phyloP scores from a whole-genome alignment of 2,113 vertebrate species.

The Seriola aureovittata region DNA sequence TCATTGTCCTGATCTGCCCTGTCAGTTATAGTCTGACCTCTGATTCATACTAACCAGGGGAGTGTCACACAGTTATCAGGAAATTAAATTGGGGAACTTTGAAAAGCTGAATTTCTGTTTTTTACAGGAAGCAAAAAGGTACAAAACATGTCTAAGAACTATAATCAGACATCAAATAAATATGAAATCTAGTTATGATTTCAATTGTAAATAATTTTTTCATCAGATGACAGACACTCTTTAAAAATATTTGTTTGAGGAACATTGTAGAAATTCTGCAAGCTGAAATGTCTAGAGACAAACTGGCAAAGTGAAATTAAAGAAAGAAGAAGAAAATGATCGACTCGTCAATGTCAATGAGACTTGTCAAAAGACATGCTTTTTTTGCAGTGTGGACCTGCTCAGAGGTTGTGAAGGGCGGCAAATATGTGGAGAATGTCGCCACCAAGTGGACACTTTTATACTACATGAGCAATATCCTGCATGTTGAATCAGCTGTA shows the following conservation, averaged over 20 bases:
- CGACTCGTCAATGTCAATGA: neutral
- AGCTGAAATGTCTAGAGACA: neutral
- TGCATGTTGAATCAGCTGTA: neutral
- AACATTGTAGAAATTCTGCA: neutral
- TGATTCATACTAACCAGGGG: slow-evolving; percentile 52
- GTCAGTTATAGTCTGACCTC: slow-evolving; percentile 44
- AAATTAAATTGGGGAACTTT: slow-evolving; percentile 10
- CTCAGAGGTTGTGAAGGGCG: neutral
- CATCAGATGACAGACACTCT: neutral
- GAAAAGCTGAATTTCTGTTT: slow-evolving; percentile 4
- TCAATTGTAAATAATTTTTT: neutral
- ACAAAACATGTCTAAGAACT: neutral
- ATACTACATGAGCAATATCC: neutral
- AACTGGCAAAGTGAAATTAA: neutral
- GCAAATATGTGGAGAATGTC: slow-evolving; percentile 61
- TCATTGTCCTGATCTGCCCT: slow-evolving; percentile 32
- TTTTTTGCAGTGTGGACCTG: neutral
- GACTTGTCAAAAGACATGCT: neutral
- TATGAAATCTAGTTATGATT: neutral
- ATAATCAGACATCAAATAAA: neutral
- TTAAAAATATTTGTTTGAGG: neutral
- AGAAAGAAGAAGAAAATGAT: neutral
- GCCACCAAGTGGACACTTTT: slow-evolving; percentile 64
- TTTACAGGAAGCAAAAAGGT: neutral
- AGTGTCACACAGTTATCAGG: slow-evolving; percentile 39